A percentile compares a stretch with the other conserved stretches of the same genome.
phyloP scores from a whole-genome alignment of 2,888 invertebrate genomes.

The Rhagonycha lutea region DNA sequence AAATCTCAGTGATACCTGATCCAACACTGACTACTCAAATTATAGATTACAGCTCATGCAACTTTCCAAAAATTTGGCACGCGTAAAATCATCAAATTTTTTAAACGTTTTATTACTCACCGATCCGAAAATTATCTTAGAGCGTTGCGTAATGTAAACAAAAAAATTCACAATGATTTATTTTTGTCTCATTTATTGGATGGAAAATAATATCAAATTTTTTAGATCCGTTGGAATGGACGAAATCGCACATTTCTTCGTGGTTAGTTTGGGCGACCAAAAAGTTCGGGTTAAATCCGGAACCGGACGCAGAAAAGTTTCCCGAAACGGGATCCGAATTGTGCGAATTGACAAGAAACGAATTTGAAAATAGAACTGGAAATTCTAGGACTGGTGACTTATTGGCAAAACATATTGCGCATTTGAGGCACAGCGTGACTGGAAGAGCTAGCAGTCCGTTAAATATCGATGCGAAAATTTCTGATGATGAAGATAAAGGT shows the following conservation, averaged over 20 bases:
- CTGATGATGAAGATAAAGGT: slow-evolving; percentile 46
- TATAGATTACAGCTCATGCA: not conserved
- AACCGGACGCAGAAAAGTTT: slow-evolving; percentile 59
- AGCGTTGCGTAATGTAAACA: not conserved
- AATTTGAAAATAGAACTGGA: slow-evolving; percentile 63
- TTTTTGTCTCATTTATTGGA: not conserved
- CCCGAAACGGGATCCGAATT: slow-evolving; percentile 63
- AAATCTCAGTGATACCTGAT: not conserved
- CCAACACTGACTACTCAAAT: not conserved
- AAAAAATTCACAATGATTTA: not conserved
- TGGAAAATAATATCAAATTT: not conserved
- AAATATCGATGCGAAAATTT: slow-evolving; percentile 56
- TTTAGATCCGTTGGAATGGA: slow-evolving; percentile 69
- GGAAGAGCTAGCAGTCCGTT: slow-evolving; percentile 64
- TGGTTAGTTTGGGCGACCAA: slow-evolving; percentile 68
- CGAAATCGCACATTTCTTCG: slow-evolving; percentile 59
- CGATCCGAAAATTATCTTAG: not conserved
- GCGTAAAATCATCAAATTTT: not conserved
- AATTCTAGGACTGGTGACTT: slow-evolving; percentile 57
- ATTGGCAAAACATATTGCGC: slow-evolving; percentile 66
- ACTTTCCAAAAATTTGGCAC: not conserved
- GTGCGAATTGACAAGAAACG: slow-evolving; percentile 63
- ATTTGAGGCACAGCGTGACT: slow-evolving; percentile 62
- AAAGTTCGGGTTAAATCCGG: slow-evolving; percentile 62
- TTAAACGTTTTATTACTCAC: not conserved